Percentiles rank a stretch among this genome's conserved stretches.
Evolutionary conservation across 2,888 invertebrate genomes (phyloP).

Genomic region (Limnephilus rhombicus): DNA sequence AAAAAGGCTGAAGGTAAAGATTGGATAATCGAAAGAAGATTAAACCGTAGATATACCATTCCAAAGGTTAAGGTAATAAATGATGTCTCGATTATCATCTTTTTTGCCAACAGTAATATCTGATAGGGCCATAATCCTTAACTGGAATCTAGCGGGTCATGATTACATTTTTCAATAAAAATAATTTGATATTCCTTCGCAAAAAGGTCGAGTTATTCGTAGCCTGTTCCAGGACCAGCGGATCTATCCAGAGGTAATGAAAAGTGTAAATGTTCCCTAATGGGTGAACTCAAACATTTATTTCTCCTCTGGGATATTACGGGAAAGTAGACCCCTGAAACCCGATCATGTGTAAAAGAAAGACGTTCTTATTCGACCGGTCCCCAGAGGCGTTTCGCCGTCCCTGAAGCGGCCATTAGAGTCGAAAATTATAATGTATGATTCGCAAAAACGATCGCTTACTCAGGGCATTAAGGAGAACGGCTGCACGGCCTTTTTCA

Average conservation of each 20-base stretch:
- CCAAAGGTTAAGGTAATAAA: not conserved
- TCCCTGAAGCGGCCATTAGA: not conserved
- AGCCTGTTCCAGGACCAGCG: not conserved
- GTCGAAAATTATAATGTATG: constrained; percentile 9
- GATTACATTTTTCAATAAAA: not conserved
- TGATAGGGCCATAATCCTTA: not conserved
- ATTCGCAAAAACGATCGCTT: not conserved
- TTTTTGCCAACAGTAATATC: not conserved
- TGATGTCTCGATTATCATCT: not conserved
- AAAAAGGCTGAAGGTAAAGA: no score
- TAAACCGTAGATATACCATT: not conserved
- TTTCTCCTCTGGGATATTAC: not conserved
- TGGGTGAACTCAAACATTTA: not conserved
- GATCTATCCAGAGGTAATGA: not conserved
- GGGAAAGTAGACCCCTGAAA: not conserved
- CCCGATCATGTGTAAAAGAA: not conserved
- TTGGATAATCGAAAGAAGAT: no score
- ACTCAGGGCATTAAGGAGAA: not conserved
- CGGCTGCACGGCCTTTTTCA: no score
- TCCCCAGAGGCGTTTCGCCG: not conserved
- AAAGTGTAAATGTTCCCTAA: not conserved
- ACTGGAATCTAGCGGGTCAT: not conserved
- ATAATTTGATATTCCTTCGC: not conserved
- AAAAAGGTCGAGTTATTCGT: not conserved
- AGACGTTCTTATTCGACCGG: not conserved